phyloP scores from a whole-genome alignment of 35 echinoderm and acorn worm genomes.

The Chiridota heheva region DNA sequence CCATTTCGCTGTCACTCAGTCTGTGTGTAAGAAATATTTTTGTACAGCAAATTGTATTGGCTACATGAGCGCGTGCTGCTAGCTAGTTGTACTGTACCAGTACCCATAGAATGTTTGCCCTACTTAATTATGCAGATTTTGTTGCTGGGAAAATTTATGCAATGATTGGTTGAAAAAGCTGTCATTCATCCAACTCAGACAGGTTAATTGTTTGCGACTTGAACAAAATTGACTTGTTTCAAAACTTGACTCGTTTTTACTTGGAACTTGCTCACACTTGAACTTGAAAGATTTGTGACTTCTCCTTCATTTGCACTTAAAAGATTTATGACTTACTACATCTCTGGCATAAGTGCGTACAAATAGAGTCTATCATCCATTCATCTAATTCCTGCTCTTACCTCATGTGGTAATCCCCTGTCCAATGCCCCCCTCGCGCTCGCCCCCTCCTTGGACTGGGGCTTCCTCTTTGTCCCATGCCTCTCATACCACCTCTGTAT shows the following conservation, averaged over 20 bases:
- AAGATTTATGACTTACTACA: background rate
- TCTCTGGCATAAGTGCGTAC: too few relatives aligned
- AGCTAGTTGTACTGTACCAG: too few relatives aligned
- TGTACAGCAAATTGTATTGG: too few relatives aligned
- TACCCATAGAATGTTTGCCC: too few relatives aligned
- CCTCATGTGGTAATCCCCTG: constrained; percentile 50
- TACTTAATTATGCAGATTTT: too few relatives aligned
- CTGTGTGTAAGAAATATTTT: too few relatives aligned
- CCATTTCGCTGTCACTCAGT: too few relatives aligned
- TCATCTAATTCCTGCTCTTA: background rate
- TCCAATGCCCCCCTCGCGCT: constrained; percentile 31
- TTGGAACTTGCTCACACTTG: background rate
- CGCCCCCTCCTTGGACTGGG: constrained; percentile 40
- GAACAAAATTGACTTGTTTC: background rate
- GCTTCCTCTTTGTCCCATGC: constrained; percentile 28
- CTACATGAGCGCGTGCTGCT: too few relatives aligned
- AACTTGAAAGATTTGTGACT: background rate
- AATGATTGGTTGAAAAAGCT: too few relatives aligned
- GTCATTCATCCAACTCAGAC: too few relatives aligned
- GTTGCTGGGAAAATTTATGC: too few relatives aligned
- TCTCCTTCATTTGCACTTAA: background rate
- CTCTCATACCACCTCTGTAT: constrained; percentile 19
- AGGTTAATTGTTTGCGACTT: background rate
- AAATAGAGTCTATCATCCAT: background rate
- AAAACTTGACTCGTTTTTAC: background rate